Base-by-base conservation (phyloP, 2,888 invertebrate genomes). In the Oasisia sp. region DNA sequence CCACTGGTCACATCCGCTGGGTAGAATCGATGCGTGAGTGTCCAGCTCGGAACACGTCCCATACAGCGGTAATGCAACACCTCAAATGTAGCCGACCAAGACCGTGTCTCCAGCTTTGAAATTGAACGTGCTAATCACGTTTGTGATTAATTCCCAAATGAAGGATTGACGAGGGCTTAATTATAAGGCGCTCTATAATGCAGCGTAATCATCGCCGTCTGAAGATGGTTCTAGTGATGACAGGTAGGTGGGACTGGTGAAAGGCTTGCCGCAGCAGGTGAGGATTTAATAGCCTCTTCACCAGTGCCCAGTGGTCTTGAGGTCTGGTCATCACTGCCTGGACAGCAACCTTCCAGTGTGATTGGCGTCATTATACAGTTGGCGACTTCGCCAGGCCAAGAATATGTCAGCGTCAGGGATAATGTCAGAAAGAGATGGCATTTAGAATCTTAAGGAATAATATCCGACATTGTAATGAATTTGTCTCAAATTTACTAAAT, bases 71-170 rank as follows among this genome's bases (percentile, higher is more conserved):
- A 74, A 74, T 27, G 27, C 74, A 74, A 74, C 74, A 74, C 74
- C 19, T 74, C 7, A 27, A 7, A 4, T 7, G 7, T 27, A 1
- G 74, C 14, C 7, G 74, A n/a, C n/a, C 1, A 1, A 2, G 74
- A 74, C 74, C 74, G 27, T 27, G 27, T 19, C 7, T n/a, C n/a
- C 74, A 7, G 74, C 74, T 74, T 74, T 74, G 74, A 74, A 74
- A 74, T 74, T 27, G 74, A 74, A 74, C 74, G n/a, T 27, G 27
- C 74, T 74, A 74, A 74, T 74, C 74, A 74, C 74, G n/a, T 74
- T 74, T 74, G 74, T 74, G 74, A 74, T 74, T 74, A 74, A 74
- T 74, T 74, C 74, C 74, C 74, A 74, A 74, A 74, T 74, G 74
- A 74, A n/a, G 74, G 74, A 74, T 74, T 74, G 74, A 74, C 74